These are phyloP conservation scores for Rana temporaria DNA, from an alignment of 2,113 vertebrate species.

Conservation along the genomic window DNA sequence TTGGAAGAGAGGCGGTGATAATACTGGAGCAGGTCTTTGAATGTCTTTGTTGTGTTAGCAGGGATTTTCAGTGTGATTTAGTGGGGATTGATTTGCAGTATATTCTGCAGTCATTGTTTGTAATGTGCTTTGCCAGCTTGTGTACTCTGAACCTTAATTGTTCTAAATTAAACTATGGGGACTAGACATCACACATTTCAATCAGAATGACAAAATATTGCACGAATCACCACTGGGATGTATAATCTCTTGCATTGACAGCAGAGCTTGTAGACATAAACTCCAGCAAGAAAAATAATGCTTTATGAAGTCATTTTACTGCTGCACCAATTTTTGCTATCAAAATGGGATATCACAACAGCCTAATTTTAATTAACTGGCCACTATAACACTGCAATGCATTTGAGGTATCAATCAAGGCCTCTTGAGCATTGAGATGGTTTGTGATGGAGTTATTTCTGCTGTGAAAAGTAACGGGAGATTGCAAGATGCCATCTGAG, in stretches of 20 bases:
- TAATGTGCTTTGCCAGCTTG: constrained; percentile 80
- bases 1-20: constrained; percentile 60
- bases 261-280: constrained; percentile 61
- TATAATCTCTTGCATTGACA: constrained; percentile 61
- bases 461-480: constrained; percentile 45
- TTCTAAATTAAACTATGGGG: constrained; percentile 83
- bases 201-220: constrained; percentile 78
- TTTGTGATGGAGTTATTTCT: constrained; percentile 40
- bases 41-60: constrained; percentile 69
- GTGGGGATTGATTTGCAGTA: constrained; percentile 80
- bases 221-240: constrained; percentile 71
- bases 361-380: constrained; percentile 49
- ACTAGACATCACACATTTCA: constrained; percentile 77
- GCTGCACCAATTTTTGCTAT: constrained; percentile 66
- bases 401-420: constrained; percentile 59
- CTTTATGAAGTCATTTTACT: constrained; percentile 67
- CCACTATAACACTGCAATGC: constrained; percentile 35
- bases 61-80: constrained; percentile 79
- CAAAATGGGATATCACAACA: constrained; percentile 39
- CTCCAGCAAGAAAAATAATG: constrained; percentile 65
- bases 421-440: constrained; percentile 31
- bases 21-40: constrained; percentile 63
- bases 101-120: constrained; percentile 78
- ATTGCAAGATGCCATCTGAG: constrained; percentile 46
- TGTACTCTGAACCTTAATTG: constrained; percentile 80